phyloP scores from a whole-genome alignment of 2,888 invertebrate genomes.

The Aphodius granarius region DNA sequence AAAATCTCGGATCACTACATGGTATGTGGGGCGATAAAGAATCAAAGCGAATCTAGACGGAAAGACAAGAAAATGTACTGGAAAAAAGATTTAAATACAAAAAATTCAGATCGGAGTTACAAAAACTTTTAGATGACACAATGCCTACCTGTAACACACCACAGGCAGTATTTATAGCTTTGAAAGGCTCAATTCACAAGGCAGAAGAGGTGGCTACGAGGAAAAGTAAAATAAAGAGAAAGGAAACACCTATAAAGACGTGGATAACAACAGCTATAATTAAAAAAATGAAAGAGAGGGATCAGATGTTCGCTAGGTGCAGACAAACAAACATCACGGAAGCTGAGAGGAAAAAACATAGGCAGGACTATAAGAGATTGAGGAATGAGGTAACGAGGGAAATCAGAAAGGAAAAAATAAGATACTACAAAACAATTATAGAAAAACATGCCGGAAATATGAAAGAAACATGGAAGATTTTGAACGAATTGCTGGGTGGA shows the following conservation, averaged over 20 bases:
- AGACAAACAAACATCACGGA: not conserved
- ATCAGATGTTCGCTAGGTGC: not conserved
- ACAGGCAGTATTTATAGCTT: not conserved
- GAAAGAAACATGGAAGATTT: slow-evolving; percentile 2
- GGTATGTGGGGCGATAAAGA: not conserved
- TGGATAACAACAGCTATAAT: not conserved
- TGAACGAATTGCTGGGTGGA: not conserved
- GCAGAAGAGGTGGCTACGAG: not conserved
- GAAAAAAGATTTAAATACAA: not conserved
- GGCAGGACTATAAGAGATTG: not conserved
- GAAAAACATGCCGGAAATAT: not conserved
- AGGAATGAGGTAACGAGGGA: not conserved
- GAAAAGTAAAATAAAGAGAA: not conserved
- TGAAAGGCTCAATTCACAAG: not conserved
- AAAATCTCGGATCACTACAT: not conserved
- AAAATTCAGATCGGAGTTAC: not conserved
- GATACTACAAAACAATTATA: not conserved
- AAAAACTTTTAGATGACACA: not conserved
- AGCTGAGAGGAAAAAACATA: not conserved
- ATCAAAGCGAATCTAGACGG: not conserved
- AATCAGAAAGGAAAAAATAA: not conserved
- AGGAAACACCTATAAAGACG: not conserved
- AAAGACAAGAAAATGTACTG: not conserved
- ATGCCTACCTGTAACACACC: not conserved
- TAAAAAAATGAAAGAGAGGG: not conserved